Evolutionary conservation across 37 sponge, comb jelly and placozoan species (phyloP).

Genomic region (Geodia barretti): DNA sequence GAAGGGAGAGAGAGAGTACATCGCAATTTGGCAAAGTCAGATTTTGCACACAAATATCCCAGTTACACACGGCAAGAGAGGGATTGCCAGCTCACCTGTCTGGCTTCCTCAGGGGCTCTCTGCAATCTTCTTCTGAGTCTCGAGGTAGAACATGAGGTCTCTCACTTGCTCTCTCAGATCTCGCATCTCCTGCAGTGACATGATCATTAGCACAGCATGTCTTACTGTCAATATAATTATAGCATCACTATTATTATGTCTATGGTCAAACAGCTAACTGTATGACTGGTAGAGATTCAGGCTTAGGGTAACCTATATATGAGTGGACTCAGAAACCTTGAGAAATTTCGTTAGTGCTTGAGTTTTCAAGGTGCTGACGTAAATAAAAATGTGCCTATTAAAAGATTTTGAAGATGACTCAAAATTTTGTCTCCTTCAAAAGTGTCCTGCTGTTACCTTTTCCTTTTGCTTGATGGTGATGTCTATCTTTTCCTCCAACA

Average conservation of each 20-base stretch:
- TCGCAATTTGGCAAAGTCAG: background rate
- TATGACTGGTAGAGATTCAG: background rate
- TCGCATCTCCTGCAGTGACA: slow-evolving; percentile 69
- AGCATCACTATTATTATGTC: too few species aligned
- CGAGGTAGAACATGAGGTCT: slow-evolving; percentile 97
- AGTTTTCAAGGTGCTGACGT: too few species aligned
- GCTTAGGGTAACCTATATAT: background rate
- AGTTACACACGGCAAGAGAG: background rate
- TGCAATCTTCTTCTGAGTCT: slow-evolving; percentile 84
- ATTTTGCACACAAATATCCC: background rate
- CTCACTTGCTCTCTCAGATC: slow-evolving; percentile 91
- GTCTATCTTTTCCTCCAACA: slow-evolving; percentile 72
- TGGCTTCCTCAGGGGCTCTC: slow-evolving; percentile 48
- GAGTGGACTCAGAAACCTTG: too few species aligned
- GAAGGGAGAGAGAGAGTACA: background rate
- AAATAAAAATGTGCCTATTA: too few species aligned
- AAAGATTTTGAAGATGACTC: too few species aligned
- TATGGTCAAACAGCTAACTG: background rate
- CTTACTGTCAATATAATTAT: background rate
- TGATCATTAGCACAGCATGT: too few species aligned
- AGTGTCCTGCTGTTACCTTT: too few species aligned
- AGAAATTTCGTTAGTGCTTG: too few species aligned
- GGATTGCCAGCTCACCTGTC: slow-evolving; percentile 29
- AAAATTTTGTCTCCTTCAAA: too few species aligned
- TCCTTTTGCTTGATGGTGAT: slow-evolving; percentile 47